Conservation (phyloP, 2,888 invertebrate genomes). For the Anodontia alba region DNA sequence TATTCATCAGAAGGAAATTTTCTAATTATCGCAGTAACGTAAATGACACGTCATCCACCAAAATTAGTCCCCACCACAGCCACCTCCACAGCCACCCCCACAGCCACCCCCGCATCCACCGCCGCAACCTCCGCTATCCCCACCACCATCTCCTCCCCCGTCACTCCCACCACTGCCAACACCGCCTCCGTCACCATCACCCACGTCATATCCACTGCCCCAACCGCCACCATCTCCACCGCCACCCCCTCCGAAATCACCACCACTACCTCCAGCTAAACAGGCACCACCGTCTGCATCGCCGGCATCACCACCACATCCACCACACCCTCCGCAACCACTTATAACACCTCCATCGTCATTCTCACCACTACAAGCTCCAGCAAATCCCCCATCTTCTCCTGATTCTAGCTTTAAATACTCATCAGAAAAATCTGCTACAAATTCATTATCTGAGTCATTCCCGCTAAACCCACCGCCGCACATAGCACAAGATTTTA, state of each 20-base stretch:
- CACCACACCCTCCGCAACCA: constrained; percentile 2
- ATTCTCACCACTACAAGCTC: constrained; percentile 13
- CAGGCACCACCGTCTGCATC: neutral
- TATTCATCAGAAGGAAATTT: too few species aligned
- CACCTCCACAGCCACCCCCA: constrained; percentile 7
- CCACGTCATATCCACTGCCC: constrained; percentile 18
- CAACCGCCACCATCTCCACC: neutral
- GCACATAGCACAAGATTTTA: constrained; percentile 20
- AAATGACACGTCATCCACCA: too few species aligned
- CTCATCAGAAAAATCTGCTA: constrained; percentile 13
- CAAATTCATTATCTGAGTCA: neutral
- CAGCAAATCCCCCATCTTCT: constrained; percentile 21
- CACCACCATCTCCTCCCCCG: constrained; percentile 10
- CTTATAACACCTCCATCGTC: constrained; percentile 18
- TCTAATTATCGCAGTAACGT: too few species aligned
- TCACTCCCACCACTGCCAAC: constrained; percentile 16
- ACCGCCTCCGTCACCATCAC: constrained; percentile 13
- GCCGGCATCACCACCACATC: neutral
- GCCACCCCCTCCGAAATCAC: neutral
- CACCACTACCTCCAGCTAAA: neutral
- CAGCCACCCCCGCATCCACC: neutral
- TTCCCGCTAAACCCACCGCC: neutral
- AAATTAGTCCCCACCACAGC: neutral
- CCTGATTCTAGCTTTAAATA: neutral
- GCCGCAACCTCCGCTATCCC: neutral